Conservation (phyloP, 2,113 vertebrate species). For the Candoia aspera region DNA sequence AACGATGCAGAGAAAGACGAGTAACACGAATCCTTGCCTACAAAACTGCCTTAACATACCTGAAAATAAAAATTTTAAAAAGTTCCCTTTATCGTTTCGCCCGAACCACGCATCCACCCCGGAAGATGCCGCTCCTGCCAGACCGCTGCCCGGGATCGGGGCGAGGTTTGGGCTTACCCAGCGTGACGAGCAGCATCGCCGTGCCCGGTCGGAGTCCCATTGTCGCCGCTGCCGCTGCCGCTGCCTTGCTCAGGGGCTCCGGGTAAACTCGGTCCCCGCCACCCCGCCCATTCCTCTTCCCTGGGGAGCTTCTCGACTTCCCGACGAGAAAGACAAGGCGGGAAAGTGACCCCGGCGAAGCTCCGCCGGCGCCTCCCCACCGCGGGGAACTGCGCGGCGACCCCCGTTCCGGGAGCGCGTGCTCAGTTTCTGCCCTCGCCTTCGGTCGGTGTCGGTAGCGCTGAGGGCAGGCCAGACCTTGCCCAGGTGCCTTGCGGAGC, state of each 20-base stretch:
- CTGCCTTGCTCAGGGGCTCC: not conserved
- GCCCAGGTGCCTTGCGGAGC: not conserved
- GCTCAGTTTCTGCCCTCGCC: not conserved
- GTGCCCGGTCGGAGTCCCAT: not conserved
- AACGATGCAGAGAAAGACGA: not conserved
- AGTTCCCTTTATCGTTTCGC: not conserved
- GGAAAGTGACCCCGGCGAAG: not conserved
- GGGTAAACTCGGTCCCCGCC: not conserved
- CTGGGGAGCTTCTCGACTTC: not conserved
- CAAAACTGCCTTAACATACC: not conserved
- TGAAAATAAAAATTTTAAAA: not conserved
- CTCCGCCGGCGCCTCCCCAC: not conserved
- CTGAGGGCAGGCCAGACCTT: not conserved
- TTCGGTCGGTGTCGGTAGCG: not conserved
- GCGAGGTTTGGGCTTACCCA: slow-evolving; percentile 21
- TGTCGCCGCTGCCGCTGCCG: slow-evolving; percentile 12
- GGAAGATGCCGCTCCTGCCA: not conserved
- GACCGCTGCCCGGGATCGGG: rapidly evolving
- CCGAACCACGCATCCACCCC: not conserved
- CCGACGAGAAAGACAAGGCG: not conserved
- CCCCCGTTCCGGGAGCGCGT: not conserved
- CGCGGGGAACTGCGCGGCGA: not conserved
- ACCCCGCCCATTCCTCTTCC: not conserved
- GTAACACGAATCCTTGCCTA: not conserved
- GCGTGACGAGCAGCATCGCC: slow-evolving; percentile 28